Percentiles rank a stretch among this genome's conserved stretches.
Evolutionary conservation across 2,113 vertebrate genomes (phyloP).

Genomic region (Tragelaphus strepsiceros): DNA sequence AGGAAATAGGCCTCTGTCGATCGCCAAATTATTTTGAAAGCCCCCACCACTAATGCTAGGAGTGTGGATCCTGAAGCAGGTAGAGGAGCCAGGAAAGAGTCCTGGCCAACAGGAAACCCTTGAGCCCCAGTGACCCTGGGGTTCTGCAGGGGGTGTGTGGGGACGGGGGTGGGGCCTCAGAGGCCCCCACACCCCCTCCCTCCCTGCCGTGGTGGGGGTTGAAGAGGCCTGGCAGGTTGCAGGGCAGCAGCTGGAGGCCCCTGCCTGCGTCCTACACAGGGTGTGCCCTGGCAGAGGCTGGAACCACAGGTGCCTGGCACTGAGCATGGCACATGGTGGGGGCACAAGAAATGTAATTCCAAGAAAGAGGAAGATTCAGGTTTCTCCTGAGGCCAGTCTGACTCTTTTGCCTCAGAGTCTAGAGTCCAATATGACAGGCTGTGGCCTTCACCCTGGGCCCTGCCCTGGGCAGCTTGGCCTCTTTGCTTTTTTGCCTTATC

Average conservation of each 20-base stretch:
- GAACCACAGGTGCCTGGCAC: background rate
- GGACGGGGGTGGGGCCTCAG: background rate
- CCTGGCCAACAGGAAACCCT: background rate
- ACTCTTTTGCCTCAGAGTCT: too few relatives aligned
- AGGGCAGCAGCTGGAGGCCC: background rate
- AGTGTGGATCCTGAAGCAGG: background rate
- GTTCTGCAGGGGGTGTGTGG: background rate
- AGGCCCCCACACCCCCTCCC: too few relatives aligned
- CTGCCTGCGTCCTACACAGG: background rate
- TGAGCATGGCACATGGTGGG: background rate
- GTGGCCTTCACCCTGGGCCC: background rate
- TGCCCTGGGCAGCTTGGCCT: conserved; percentile 19
- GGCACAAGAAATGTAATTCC: fast-evolving
- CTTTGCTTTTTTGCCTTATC: background rate
- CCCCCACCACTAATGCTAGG: background rate
- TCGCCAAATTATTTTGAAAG: background rate
- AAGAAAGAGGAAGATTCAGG: background rate
- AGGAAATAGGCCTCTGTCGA: background rate
- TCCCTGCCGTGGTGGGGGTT: background rate
- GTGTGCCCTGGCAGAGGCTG: background rate
- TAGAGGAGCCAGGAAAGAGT: background rate
- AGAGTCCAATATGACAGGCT: background rate
- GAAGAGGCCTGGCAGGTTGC: background rate
- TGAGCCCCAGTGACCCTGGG: background rate
- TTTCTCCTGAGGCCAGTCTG: fast-evolving